Evolutionary conservation across 53 echinoderm and acorn worm species (phyloP).

Genomic region (Luidia sarsii): DNA sequence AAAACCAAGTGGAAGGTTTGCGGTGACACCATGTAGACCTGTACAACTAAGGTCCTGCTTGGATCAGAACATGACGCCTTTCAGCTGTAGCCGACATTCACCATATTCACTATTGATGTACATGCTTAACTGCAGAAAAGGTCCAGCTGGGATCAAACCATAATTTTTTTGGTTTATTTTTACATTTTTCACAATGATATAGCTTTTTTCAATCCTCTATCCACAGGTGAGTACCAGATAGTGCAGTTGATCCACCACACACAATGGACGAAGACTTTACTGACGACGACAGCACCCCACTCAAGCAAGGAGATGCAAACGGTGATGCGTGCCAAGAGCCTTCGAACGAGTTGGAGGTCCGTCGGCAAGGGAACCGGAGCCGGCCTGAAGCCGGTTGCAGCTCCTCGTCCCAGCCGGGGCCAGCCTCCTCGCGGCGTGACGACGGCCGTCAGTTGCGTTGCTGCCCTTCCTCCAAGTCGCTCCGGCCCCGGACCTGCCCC

Average conservation of each 20-base stretch:
- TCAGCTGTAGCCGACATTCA: too few relatives aligned
- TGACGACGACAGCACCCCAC: not conserved
- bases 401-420: not conserved
- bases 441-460: not conserved
- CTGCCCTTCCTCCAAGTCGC: not conserved
- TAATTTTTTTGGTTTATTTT: too few relatives aligned
- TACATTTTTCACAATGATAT: too few relatives aligned
- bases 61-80: too few relatives aligned
- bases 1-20: too few relatives aligned
- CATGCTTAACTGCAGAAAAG: too few relatives aligned
- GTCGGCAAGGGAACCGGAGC: not conserved
- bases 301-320: not conserved
- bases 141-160: too few relatives aligned
- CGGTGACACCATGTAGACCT: too few relatives aligned
- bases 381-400: not conserved
- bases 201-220: not conserved
- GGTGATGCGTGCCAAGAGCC: too few relatives aligned
- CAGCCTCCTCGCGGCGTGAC: not conserved
- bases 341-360: too few relatives aligned
- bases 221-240: not conserved
- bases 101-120: too few relatives aligned
- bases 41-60: too few relatives aligned
- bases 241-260: not conserved
- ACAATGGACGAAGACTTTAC: slow-evolving; percentile 12
- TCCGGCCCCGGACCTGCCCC: not conserved